Evolutionary conservation across 1,140 invertebrate species (phyloP).

Genomic region (Rhopalosiphum padi): DNA sequence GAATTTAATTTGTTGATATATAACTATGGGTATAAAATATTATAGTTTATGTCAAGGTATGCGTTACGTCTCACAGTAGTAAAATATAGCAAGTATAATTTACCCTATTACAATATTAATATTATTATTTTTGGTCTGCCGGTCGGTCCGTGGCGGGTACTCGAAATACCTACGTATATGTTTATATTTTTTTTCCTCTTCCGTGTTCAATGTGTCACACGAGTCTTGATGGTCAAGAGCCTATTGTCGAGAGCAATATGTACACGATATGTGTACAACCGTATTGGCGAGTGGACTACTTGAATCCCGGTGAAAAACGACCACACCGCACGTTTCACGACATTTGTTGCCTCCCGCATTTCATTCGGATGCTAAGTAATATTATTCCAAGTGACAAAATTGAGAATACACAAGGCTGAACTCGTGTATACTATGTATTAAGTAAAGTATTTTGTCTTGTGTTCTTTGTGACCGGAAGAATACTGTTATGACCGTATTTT

Average conservation of each 20-base stretch:
- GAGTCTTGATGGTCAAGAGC: not conserved
- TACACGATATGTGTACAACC: not conserved
- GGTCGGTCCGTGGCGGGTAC: not conserved
- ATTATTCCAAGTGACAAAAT: not conserved
- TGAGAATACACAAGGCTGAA: not conserved
- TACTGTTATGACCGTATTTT: too few species aligned
- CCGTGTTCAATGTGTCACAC: not conserved
- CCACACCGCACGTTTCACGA: not conserved
- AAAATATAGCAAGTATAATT: not conserved
- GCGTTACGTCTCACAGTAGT: not conserved
- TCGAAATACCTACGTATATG: not conserved
- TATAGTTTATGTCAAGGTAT: not conserved
- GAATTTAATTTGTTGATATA: not conserved
- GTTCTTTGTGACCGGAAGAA: too few species aligned
- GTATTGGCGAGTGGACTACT: not conserved
- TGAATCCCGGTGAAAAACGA: constrained; percentile 5
- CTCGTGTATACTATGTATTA: too few species aligned
- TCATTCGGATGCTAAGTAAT: not conserved
- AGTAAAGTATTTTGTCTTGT: too few species aligned
- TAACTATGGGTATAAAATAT: not conserved
- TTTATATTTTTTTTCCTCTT: not conserved
- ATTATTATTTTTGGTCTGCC: not conserved
- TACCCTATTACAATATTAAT: not conserved
- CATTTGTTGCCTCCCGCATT: not conserved
- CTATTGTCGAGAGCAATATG: not conserved